Percentiles rank a stretch among this genome's conserved stretches.
Conservation (phyloP, 2,113 vertebrate species). For the Trachemys scripta region DNA sequence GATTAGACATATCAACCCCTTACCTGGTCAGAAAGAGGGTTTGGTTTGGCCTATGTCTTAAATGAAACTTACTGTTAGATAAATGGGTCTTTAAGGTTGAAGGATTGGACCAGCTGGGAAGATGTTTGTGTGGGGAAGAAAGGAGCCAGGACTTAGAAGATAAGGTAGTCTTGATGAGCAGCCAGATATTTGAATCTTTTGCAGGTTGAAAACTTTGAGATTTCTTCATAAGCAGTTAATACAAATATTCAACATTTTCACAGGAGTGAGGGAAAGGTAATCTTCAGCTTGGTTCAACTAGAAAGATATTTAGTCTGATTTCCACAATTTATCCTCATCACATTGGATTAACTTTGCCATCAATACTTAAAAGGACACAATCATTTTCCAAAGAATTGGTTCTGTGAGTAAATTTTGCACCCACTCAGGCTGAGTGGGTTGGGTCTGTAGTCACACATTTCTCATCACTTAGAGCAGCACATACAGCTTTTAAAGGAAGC, state of each 20-base stretch:
- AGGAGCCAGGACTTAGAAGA: neutral
- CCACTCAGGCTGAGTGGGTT: neutral
- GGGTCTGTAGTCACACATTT: neutral
- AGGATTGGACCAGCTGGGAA: neutral
- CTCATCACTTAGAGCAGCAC: neutral
- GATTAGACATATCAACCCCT: neutral
- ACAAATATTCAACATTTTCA: neutral
- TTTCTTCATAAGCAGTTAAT: neutral
- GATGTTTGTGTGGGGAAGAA: neutral
- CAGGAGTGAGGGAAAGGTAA: neutral
- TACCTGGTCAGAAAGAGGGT: neutral
- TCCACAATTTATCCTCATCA: constrained; percentile 30
- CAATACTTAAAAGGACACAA: constrained; percentile 54
- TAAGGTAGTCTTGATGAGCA: neutral
- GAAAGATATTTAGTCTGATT: neutral
- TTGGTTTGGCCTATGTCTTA: neutral
- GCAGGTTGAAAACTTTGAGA: neutral
- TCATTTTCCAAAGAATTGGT: neutral
- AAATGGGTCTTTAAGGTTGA: neutral
- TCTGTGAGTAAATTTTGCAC: constrained; percentile 58
- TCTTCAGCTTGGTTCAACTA: neutral
- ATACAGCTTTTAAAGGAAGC: constrained; percentile 28
- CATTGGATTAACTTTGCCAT: constrained; percentile 12
- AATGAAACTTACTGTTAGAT: accelerated
- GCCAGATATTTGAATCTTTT: neutral